phyloP scores from a whole-genome alignment of 2,113 vertebrate genomes.

The Pristiophorus japonicus region DNA sequence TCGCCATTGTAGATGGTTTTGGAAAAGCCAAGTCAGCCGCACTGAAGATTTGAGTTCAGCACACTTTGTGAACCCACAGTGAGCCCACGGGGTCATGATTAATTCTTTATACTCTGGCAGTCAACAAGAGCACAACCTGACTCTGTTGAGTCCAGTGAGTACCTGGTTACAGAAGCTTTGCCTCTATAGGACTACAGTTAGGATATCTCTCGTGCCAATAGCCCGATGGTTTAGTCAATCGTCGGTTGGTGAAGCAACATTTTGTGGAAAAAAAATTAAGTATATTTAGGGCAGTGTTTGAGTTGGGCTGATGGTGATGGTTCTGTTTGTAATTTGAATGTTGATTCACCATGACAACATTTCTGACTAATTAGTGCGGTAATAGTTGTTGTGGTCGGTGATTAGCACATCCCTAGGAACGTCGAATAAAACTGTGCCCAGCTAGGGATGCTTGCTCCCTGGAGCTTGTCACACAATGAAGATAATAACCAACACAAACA shows the following conservation, averaged over 20 bases:
- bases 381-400: conserved; percentile 49
- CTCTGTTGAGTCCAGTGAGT: neutral
- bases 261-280: neutral
- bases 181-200: neutral
- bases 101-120: neutral
- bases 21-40: neutral
- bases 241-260: neutral
- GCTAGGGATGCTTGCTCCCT: conserved; percentile 41
- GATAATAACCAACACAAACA: conserved; percentile 40
- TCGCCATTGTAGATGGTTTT: neutral
- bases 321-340: conserved; percentile 42
- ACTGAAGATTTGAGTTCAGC: neutral
- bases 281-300: neutral
- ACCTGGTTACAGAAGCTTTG: conserved; percentile 44
- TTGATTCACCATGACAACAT: conserved; percentile 44
- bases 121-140: conserved; percentile 13
- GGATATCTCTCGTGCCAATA: neutral
- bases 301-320: conserved; percentile 37
- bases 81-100: conserved; percentile 19
- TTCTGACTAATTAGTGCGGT: conserved; percentile 47
- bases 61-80: neutral
- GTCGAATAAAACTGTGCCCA: conserved; percentile 45
- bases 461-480: conserved; percentile 43
- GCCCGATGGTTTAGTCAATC: neutral
- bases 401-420: conserved; percentile 49